These are phyloP conservation scores for Cheumatopsyche charites DNA, from an alignment of 1,140 invertebrate genomes.

Conservation along the genomic window DNA sequence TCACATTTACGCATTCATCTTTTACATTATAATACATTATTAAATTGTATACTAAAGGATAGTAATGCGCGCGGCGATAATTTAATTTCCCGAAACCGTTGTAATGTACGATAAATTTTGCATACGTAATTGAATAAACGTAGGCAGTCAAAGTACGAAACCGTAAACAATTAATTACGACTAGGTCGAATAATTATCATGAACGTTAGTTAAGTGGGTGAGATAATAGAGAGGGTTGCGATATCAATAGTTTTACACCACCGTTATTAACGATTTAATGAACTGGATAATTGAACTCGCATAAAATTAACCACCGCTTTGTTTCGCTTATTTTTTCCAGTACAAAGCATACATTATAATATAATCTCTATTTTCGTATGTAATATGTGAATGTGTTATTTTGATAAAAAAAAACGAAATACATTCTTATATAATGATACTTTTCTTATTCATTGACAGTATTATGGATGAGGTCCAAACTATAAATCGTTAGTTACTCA, in stretches of 20 bases:
- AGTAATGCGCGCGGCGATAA: slow-evolving; percentile 3
- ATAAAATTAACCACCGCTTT: slow-evolving; percentile 5
- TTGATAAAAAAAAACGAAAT: too few relatives aligned
- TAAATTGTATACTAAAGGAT: neutral
- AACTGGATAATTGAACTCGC: neutral
- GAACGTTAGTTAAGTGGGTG: slow-evolving; percentile 8
- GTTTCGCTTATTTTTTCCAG: neutral
- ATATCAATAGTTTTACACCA: slow-evolving; percentile 12
- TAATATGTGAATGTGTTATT: too few relatives aligned
- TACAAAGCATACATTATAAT: neutral
- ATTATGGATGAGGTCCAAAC: too few relatives aligned
- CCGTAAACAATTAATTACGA: slow-evolving; percentile 26
- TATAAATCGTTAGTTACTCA: too few relatives aligned
- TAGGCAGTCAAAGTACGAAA: slow-evolving; percentile 20
- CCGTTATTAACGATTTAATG: too few relatives aligned
- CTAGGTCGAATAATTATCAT: slow-evolving; percentile 23
- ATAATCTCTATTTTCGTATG: too few relatives aligned
- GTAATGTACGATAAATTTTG: slow-evolving; percentile 21
- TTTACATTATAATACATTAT: neutral
- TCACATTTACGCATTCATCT: too few relatives aligned
- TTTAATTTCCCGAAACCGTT: slow-evolving; percentile 21
- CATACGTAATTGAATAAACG: slow-evolving; percentile 28
- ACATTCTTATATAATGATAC: too few relatives aligned
- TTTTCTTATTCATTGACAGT: too few relatives aligned
- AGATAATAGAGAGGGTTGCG: slow-evolving; percentile 14